These are phyloP conservation scores for Rhagoletis zephyria DNA, from an alignment of 1,140 invertebrate species.

Conservation along the genomic window DNA sequence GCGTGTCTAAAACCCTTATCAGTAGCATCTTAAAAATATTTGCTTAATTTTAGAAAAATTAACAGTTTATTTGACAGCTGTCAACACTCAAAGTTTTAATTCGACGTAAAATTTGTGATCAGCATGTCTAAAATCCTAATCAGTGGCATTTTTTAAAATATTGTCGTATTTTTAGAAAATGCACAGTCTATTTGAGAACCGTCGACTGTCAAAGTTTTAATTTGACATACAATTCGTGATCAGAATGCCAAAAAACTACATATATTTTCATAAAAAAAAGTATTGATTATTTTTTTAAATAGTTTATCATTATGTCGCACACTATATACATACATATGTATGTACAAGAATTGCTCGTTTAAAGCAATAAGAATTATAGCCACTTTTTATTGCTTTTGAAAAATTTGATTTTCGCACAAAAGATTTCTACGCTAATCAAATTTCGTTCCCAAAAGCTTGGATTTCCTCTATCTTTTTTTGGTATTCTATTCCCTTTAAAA, in stretches of 20 bases:
- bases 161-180: background rate
- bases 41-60: too few species aligned
- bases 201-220: too few species aligned
- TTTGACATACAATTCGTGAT: too few species aligned
- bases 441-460: background rate
- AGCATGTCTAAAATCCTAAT: too few species aligned
- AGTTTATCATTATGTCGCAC: background rate
- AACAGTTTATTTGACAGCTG: too few species aligned
- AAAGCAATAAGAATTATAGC: too few species aligned
- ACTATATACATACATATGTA: too few species aligned
- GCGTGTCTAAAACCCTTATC: too few species aligned
- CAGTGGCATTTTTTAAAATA: background rate
- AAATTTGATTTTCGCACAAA: constrained; percentile 20
- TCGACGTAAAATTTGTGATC: too few species aligned
- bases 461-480: background rate
- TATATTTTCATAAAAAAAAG: background rate
- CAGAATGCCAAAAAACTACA: too few species aligned
- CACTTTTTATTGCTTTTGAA: background rate
- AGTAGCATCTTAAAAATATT: too few species aligned
- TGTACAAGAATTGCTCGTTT: background rate
- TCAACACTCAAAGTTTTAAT: too few species aligned
- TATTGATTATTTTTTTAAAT: background rate
- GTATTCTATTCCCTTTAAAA: background rate
- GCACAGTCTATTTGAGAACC: background rate
- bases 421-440: background rate